phyloP scores from a whole-genome alignment of 1,140 invertebrate genomes.

The Temnothorax nylanderi region DNA sequence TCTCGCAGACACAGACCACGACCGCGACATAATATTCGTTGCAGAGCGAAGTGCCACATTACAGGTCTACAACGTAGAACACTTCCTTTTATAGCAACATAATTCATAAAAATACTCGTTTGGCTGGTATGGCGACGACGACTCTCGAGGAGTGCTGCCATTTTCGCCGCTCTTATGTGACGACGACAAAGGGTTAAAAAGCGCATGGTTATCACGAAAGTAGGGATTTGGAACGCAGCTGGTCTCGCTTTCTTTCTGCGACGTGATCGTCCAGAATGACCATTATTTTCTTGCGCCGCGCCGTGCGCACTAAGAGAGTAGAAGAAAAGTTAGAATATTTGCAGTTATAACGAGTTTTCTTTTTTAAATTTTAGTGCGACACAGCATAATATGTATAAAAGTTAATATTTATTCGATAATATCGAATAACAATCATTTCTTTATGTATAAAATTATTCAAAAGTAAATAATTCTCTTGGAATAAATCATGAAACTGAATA shows the following conservation, averaged over 20 bases:
- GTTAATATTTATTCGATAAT: conserved; percentile 2
- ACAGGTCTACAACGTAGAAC: conserved; percentile 5
- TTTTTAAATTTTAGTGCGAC: not conserved
- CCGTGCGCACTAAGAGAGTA: not conserved
- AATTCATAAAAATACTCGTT: conserved; percentile 43
- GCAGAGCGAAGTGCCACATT: not conserved
- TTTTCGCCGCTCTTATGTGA: conserved; percentile 20
- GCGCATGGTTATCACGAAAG: not conserved
- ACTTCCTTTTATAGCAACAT: conserved; percentile 41
- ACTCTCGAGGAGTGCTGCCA: not conserved
- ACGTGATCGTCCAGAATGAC: not conserved
- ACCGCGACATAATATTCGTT: conserved; percentile 34
- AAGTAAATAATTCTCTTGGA: conserved; percentile 16
- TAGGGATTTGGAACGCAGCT: conserved; percentile 22
- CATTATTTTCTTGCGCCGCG: not conserved
- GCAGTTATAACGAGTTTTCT: not conserved
- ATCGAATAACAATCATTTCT: not conserved
- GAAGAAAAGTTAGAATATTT: not conserved
- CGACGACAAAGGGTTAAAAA: conserved; percentile 40
- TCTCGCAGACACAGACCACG: not conserved
- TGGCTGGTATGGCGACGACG: not conserved
- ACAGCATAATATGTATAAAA: not conserved
- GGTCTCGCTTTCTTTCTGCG: not conserved
- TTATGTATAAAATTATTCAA: not conserved
- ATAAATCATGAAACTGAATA: conserved; percentile 6